These are phyloP conservation scores for Bombus polaris DNA, from an alignment of 1,140 invertebrate genomes.

Conservation along the genomic window DNA sequence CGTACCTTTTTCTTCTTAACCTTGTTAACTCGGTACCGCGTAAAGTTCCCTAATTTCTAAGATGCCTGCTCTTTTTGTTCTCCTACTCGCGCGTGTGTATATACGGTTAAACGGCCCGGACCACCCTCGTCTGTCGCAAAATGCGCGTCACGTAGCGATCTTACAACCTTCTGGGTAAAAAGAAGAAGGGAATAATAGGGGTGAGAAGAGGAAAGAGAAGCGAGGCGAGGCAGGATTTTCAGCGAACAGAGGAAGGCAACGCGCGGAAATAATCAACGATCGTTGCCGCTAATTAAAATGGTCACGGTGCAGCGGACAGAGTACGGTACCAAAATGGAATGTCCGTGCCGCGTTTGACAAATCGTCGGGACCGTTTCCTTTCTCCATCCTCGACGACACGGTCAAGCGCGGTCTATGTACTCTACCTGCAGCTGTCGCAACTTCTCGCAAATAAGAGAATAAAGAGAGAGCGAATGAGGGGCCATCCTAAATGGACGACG, in stretches of 20 bases:
- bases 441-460: not conserved
- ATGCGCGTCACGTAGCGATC: constrained; percentile 11
- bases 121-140: not conserved
- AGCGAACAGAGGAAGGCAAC: no score
- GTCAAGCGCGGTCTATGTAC: not conserved
- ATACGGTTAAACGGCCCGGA: no score
- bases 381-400: not conserved
- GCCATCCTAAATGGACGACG: not conserved
- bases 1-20: not conserved
- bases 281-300: not conserved
- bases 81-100: not conserved
- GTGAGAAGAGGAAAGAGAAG: not conserved
- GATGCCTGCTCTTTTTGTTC: not conserved
- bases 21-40: not conserved
- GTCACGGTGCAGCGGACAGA: not conserved
- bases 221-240: not conserved
- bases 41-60: not conserved
- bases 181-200: not conserved
- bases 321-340: not conserved
- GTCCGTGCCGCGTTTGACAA: constrained; percentile 25
- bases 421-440: not conserved
- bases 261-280: not conserved
- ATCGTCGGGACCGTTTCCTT: not conserved
- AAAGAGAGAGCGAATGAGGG: not conserved
- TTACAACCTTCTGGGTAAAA: not conserved